A percentile compares a stretch with the other conserved stretches of the same genome.
Evolutionary conservation across 1,140 invertebrate species (phyloP).

Genomic region (Nebria ingens): DNA sequence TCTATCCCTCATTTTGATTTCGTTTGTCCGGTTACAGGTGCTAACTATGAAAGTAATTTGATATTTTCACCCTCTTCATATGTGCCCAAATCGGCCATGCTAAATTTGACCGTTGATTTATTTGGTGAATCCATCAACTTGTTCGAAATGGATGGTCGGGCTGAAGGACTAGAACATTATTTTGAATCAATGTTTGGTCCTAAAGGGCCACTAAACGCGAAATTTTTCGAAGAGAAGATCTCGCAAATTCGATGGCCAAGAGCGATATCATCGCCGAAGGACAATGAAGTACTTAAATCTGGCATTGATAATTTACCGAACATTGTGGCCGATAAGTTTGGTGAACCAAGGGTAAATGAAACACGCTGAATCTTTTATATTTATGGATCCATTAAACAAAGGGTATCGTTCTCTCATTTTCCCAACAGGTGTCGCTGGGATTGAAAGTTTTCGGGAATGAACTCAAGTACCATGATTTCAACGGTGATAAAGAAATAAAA

Average conservation of each 20-base stretch:
- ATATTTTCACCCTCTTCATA: conserved; percentile 86
- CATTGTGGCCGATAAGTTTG: conserved; percentile 48
- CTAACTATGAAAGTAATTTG: conserved; percentile 65
- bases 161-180: conserved; percentile 77
- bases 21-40: conserved; percentile 50
- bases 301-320: conserved; percentile 48
- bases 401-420: too few relatives aligned
- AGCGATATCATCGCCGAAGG: conserved; percentile 11
- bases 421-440: conserved; percentile 37
- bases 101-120: conserved; percentile 80
- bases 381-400: not conserved
- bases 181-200: conserved; percentile 71
- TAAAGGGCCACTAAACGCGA: conserved; percentile 54
- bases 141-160: conserved; percentile 63
- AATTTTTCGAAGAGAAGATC: conserved; percentile 45
- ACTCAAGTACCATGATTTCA: conserved; percentile 54
- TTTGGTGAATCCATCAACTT: conserved; percentile 86
- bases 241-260: conserved; percentile 27
- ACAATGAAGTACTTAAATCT: conserved; percentile 37
- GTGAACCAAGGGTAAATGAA: conserved; percentile 40
- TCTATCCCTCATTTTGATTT: too few relatives aligned
- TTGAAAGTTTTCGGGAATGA: conserved; percentile 70
- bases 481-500: conserved; percentile 55
- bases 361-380: too few relatives aligned
- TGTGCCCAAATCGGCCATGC: conserved; percentile 64